Evolutionary conservation across 2,113 vertebrate species (phyloP).

Genomic region (Azemiops feae): DNA sequence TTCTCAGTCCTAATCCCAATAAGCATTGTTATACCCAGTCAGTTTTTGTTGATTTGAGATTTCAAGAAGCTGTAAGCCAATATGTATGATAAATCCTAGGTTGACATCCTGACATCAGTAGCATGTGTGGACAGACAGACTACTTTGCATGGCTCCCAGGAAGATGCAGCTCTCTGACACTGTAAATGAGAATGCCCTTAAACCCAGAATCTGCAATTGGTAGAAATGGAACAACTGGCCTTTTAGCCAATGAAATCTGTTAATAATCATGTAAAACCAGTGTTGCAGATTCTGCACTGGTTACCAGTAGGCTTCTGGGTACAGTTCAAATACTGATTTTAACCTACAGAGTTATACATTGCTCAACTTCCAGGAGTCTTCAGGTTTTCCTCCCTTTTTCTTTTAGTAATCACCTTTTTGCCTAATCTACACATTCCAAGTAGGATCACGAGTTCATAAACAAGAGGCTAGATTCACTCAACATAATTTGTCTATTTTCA

Average conservation of each 20-base stretch:
- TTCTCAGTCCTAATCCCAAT: background rate
- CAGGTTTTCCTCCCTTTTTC: background rate
- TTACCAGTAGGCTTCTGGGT: background rate
- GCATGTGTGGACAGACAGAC: background rate
- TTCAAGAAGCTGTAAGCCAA: background rate
- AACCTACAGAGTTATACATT: background rate
- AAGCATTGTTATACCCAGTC: background rate
- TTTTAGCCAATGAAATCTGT: background rate
- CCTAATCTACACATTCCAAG: background rate
- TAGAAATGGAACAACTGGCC: background rate
- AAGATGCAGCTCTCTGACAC: background rate
- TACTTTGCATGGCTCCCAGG: background rate
- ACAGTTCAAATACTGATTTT: background rate
- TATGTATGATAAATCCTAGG: background rate
- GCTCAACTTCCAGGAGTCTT: background rate
- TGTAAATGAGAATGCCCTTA: background rate
- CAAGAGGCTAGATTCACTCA: background rate
- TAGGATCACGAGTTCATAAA: background rate
- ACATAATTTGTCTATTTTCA: background rate
- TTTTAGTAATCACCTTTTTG: background rate
- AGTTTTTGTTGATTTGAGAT: background rate
- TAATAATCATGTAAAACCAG: background rate
- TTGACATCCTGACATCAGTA: background rate
- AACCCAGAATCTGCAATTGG: background rate
- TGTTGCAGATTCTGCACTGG: background rate